phyloP scores from a whole-genome alignment of 2,113 vertebrate species.

The Nycticorax nycticorax region DNA sequence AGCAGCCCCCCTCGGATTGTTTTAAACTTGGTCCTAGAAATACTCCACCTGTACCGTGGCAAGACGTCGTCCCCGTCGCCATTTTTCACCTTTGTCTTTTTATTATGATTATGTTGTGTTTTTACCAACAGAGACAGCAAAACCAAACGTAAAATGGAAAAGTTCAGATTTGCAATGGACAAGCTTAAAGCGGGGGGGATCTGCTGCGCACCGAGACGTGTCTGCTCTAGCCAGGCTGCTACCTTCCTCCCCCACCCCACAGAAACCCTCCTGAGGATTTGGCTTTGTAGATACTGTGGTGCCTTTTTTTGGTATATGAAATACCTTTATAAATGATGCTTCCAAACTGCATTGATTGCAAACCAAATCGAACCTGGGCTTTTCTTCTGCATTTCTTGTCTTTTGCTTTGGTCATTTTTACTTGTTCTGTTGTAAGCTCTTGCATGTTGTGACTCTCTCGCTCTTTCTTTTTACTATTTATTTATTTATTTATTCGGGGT shows the following conservation, averaged over 20 bases:
- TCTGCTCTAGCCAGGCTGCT: neutral
- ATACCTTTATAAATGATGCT: slow-evolving; percentile 44
- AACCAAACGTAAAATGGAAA: neutral
- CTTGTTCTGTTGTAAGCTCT: slow-evolving; percentile 11
- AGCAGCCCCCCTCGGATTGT: neutral
- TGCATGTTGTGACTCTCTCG: neutral
- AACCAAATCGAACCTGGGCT: slow-evolving; percentile 53
- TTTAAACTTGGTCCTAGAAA: neutral
- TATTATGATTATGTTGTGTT: neutral
- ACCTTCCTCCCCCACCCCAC: neutral
- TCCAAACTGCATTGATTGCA: slow-evolving; percentile 56
- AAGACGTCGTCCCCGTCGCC: neutral
- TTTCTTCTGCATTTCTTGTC: slow-evolving; percentile 28
- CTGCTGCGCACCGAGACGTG: neutral
- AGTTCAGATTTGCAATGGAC: neutral
- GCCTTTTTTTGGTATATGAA: slow-evolving; percentile 65
- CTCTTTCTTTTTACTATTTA: neutral
- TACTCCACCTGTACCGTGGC: neutral
- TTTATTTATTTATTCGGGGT: slow-evolving; percentile 31
- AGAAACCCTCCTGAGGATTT: slow-evolving; percentile 51
- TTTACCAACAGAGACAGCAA: slow-evolving; percentile 32
- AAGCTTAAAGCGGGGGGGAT: neutral
- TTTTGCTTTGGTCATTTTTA: slow-evolving; percentile 48
- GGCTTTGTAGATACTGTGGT: slow-evolving; percentile 52
- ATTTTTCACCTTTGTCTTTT: neutral